Conservation (phyloP, 2,113 vertebrate species). For the Archilochus colubris region DNA sequence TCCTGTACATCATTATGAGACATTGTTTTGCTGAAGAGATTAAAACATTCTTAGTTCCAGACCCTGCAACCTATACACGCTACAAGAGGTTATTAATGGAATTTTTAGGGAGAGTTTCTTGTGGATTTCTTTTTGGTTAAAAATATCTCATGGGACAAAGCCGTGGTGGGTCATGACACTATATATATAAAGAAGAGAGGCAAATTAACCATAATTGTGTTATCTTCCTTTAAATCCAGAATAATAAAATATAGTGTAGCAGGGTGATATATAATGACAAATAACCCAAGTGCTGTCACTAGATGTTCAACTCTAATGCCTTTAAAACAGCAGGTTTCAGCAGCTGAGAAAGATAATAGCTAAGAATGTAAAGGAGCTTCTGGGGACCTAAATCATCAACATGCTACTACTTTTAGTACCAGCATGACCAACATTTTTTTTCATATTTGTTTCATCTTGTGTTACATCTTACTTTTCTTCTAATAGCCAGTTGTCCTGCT, state of each 20-base stretch:
- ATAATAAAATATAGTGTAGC: constrained; percentile 81
- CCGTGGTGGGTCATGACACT: constrained; percentile 86
- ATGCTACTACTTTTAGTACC: constrained; percentile 76
- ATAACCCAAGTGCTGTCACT: constrained; percentile 84
- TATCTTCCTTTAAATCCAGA: constrained; percentile 84
- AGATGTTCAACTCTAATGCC: constrained; percentile 76
- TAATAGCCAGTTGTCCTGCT: constrained; percentile 35
- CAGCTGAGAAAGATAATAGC: constrained; percentile 81
- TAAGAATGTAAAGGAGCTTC: constrained; percentile 71
- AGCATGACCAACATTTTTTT: constrained; percentile 69
- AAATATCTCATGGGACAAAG: constrained; percentile 89
- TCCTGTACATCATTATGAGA: constrained; percentile 99
- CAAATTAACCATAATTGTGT: constrained; percentile 93
- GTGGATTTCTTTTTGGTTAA: constrained; percentile 84
- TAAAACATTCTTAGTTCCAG: constrained; percentile 93
- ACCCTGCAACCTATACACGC: constrained; percentile 90
- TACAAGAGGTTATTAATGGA: constrained; percentile 91
- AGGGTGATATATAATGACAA: constrained; percentile 83
- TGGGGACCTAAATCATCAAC: constrained; percentile 71
- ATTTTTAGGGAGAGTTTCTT: constrained; percentile 92
- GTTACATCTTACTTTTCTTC: constrained; percentile 43
- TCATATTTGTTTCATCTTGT: constrained; percentile 71
- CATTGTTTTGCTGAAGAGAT: constrained; percentile 99
- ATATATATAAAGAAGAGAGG: constrained; percentile 85
- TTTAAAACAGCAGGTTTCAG: constrained; percentile 81